Percentiles rank a stretch among this genome's conserved stretches.
phyloP scores from a whole-genome alignment of 2,888 invertebrate genomes.

The Alviniconcha strummeri region DNA sequence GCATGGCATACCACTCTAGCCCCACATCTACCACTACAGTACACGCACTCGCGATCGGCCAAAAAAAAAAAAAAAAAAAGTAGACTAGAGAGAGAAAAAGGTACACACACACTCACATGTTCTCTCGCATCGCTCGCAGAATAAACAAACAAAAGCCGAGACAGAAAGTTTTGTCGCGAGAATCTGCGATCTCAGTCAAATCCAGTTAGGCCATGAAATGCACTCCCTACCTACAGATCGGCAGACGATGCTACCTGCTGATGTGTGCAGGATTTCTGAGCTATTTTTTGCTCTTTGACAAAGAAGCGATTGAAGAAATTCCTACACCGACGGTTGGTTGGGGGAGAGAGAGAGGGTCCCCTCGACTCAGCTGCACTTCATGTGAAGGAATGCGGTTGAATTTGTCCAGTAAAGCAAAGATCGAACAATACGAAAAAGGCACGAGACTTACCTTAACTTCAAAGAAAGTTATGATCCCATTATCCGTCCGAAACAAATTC shows the following conservation, averaged over 20 bases:
- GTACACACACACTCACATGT: constrained; percentile 13
- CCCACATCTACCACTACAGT: constrained; percentile 5
- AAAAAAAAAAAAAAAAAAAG: neutral
- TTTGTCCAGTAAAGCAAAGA: neutral
- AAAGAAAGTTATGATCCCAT: constrained; percentile 40
- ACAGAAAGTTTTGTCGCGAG: constrained; percentile 5
- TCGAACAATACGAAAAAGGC: constrained; percentile 18
- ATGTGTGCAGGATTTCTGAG: constrained; percentile 23
- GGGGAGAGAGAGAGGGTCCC: constrained; percentile 16
- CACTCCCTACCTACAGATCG: neutral
- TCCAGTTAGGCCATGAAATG: neutral
- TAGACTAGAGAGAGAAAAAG: neutral
- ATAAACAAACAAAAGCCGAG: constrained; percentile 23
- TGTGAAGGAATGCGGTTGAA: constrained; percentile 38
- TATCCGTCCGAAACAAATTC: constrained; percentile 42
- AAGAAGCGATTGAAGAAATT: constrained; percentile 42
- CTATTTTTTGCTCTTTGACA: constrained; percentile 35
- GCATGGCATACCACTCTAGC: neutral
- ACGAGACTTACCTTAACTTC: constrained; percentile 39
- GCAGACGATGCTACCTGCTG: constrained; percentile 15
- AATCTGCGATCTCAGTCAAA: constrained; percentile 1
- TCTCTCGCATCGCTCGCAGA: neutral
- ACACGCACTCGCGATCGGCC: constrained; percentile 5
- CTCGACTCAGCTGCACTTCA: constrained; percentile 11
- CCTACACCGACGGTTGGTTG: constrained; percentile 30